These are phyloP conservation scores for Papilio demoleus DNA, from an alignment of 2,888 invertebrate species.

Conservation along the genomic window DNA sequence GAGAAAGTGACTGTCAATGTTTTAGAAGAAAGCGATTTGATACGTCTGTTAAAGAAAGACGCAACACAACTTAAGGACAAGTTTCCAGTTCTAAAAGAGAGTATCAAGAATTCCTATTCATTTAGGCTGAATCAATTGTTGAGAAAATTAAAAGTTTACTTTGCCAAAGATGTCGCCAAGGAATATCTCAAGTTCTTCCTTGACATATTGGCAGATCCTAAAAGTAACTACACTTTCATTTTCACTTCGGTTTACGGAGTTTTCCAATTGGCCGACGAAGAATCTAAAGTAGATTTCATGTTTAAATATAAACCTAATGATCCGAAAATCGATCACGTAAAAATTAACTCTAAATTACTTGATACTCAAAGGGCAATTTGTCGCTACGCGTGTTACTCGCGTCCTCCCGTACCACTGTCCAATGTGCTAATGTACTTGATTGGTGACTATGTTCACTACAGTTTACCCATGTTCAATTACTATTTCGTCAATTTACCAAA, in stretches of 20 bases:
- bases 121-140: constrained; percentile 51
- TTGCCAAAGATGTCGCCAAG: constrained; percentile 56
- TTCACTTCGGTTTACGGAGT: constrained; percentile 53
- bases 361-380: constrained; percentile 60
- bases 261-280: constrained; percentile 54
- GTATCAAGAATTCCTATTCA: constrained; percentile 17
- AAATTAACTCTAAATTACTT: constrained; percentile 48
- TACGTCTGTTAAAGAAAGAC: constrained; percentile 47
- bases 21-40: constrained; percentile 44
- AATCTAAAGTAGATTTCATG: constrained; percentile 52
- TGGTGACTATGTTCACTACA: constrained; percentile 60
- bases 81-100: constrained; percentile 37
- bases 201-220: constrained; percentile 44
- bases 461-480: constrained; percentile 57
- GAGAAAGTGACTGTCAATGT: constrained; percentile 38
- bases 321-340: constrained; percentile 54
- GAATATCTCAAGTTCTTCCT: constrained; percentile 52
- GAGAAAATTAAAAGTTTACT: constrained; percentile 61
- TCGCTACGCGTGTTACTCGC: constrained; percentile 53
- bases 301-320: constrained; percentile 54
- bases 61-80: constrained; percentile 42
- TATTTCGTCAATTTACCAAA: constrained; percentile 57
- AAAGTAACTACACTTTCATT: constrained; percentile 26
- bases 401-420: constrained; percentile 59
- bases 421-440: constrained; percentile 53